Conservation (phyloP, 2,888 invertebrate genomes). For the Leptogaster cylindrica region DNA sequence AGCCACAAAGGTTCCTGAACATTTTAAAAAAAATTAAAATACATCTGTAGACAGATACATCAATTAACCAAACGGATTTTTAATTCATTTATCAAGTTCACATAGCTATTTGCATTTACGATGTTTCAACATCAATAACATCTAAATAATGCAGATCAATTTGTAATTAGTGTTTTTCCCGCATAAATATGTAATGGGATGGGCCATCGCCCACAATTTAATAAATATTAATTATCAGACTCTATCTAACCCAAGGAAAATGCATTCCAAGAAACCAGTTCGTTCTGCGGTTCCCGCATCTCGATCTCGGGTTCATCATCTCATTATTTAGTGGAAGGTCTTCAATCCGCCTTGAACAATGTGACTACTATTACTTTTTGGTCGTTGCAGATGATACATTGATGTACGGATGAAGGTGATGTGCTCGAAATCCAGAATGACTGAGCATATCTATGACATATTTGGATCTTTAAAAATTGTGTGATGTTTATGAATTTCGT, state of each 20-base stretch:
- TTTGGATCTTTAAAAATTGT: background rate
- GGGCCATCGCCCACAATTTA: constrained; percentile 8
- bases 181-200: background rate
- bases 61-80: too few species aligned
- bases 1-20: too few species aligned
- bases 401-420: background rate
- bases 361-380: background rate
- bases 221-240: background rate
- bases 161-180: too few species aligned
- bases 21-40: too few species aligned
- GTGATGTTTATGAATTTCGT: constrained; percentile 5
- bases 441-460: background rate
- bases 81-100: too few species aligned
- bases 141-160: too few species aligned
- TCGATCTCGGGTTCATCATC: too few species aligned
- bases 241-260: background rate
- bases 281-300: too few species aligned
- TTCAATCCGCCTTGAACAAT: background rate
- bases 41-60: too few species aligned
- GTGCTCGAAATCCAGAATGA: background rate
- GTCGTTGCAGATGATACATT: background rate
- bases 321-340: constrained; percentile 4
- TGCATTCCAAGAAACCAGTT: background rate
- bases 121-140: too few species aligned
- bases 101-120: too few species aligned